These are phyloP conservation scores for Apocheima hispidaria DNA, from an alignment of 2,888 invertebrate species.

Conservation along the genomic window DNA sequence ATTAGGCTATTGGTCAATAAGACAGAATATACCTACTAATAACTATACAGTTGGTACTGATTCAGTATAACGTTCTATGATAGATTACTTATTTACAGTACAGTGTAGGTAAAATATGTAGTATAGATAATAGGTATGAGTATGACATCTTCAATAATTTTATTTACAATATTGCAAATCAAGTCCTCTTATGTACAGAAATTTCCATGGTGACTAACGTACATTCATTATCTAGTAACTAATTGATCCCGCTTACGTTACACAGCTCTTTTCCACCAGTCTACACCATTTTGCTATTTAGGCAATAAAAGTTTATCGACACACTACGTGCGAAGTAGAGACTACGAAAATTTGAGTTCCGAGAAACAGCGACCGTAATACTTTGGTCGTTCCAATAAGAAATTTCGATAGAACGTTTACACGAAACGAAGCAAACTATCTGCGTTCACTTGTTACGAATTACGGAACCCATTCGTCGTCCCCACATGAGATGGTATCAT, in stretches of 20 bases:
- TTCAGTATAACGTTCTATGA: constrained; percentile 44
- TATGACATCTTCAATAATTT: constrained; percentile 23
- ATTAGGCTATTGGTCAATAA: constrained; percentile 21
- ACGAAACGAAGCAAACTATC: constrained; percentile 33
- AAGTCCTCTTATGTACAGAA: constrained; percentile 20
- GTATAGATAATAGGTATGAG: neutral
- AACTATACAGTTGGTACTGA: constrained; percentile 31
- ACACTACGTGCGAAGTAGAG: constrained; percentile 65
- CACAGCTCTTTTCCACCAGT: constrained; percentile 71
- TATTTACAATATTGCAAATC: constrained; percentile 49
- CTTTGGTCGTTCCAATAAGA: constrained; percentile 6
- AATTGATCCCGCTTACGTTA: constrained; percentile 84
- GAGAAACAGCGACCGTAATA: constrained; percentile 41
- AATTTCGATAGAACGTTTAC: constrained; percentile 3
- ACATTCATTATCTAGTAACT: constrained; percentile 75
- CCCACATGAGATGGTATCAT: constrained; percentile 98
- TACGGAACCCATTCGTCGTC: constrained; percentile 93
- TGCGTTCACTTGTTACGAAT: constrained; percentile 91
- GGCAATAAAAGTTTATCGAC: constrained; percentile 36
- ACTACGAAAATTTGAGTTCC: constrained; percentile 65
- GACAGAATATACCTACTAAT: constrained; percentile 40
- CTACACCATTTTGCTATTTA: constrained; percentile 59
- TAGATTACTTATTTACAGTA: constrained; percentile 24
- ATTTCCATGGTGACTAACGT: constrained; percentile 61
- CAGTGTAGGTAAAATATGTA: constrained; percentile 25